Percentiles rank a stretch among this genome's conserved stretches.
phyloP scores from a whole-genome alignment of 1,140 invertebrate species.

The Achroia grisella region DNA sequence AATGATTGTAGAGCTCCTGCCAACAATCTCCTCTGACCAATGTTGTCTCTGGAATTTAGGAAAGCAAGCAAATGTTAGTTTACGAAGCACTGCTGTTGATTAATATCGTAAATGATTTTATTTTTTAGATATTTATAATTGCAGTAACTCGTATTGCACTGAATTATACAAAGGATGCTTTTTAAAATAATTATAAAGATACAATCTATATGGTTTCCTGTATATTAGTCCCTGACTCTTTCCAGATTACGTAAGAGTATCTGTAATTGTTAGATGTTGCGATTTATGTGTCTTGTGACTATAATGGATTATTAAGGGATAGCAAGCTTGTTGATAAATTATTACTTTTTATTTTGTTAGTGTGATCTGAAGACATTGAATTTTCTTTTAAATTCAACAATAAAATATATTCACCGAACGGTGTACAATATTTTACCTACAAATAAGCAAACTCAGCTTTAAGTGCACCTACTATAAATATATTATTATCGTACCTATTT shows the following conservation, averaged over 20 bases:
- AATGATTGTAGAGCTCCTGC: slow-evolving; percentile 22
- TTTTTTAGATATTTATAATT: too few species aligned
- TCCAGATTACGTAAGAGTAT: slow-evolving; percentile 57
- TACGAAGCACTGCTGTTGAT: neutral
- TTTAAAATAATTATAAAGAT: too few species aligned
- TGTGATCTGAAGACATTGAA: slow-evolving; percentile 59
- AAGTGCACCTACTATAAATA: slow-evolving; percentile 33
- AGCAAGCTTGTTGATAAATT: slow-evolving; percentile 39
- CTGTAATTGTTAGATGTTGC: slow-evolving; percentile 47
- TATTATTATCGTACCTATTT: slow-evolving; percentile 51
- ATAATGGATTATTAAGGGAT: slow-evolving; percentile 36
- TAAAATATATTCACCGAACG: slow-evolving; percentile 19
- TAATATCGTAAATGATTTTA: too few species aligned
- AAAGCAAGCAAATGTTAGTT: too few species aligned
- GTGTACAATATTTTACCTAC: slow-evolving; percentile 24
- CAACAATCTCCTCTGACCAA: neutral
- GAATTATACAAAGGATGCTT: too few species aligned
- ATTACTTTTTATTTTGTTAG: slow-evolving; percentile 56
- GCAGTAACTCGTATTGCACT: too few species aligned
- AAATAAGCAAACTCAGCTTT: slow-evolving; percentile 29
- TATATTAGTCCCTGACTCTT: too few species aligned
- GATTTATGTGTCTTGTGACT: slow-evolving; percentile 46
- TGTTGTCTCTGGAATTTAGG: too few species aligned
- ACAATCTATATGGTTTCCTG: too few species aligned
- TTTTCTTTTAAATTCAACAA: slow-evolving; percentile 21